Evolutionary conservation across 2,113 vertebrate species (phyloP).

Genomic region (Leucosticte australis): DNA sequence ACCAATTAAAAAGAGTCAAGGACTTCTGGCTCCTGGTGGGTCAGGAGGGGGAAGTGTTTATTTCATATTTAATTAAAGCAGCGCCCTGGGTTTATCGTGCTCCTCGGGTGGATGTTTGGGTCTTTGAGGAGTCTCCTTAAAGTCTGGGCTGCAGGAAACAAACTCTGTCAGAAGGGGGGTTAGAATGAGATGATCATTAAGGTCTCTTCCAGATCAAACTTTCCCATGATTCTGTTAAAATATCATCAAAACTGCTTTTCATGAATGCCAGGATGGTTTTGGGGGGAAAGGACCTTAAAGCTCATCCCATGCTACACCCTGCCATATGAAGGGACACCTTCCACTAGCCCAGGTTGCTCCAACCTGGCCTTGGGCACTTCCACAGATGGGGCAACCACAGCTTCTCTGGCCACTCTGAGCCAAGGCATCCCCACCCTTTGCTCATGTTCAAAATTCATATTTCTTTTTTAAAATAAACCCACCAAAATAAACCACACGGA

Average conservation of each 20-base stretch:
- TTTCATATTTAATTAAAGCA: background rate
- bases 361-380: background rate
- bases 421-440: background rate
- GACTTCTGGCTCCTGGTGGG: background rate
- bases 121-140: background rate
- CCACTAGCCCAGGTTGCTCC: accelerated
- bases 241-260: background rate
- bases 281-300: background rate
- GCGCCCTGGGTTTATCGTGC: accelerated
- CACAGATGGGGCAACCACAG: background rate
- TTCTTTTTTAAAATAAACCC: background rate
- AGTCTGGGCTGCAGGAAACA: background rate
- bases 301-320: accelerated
- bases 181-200: background rate
- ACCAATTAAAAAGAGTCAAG: background rate
- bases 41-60: background rate
- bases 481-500: background rate
- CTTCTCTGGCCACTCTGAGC: background rate
- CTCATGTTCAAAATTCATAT: background rate
- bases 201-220: background rate
- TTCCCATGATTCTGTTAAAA: background rate
- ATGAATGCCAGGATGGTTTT: background rate
- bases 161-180: background rate
- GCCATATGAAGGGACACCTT: background rate
- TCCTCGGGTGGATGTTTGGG: background rate